Evolutionary conservation across 2,113 vertebrate species (phyloP).

Genomic region (Fulica atra): DNA sequence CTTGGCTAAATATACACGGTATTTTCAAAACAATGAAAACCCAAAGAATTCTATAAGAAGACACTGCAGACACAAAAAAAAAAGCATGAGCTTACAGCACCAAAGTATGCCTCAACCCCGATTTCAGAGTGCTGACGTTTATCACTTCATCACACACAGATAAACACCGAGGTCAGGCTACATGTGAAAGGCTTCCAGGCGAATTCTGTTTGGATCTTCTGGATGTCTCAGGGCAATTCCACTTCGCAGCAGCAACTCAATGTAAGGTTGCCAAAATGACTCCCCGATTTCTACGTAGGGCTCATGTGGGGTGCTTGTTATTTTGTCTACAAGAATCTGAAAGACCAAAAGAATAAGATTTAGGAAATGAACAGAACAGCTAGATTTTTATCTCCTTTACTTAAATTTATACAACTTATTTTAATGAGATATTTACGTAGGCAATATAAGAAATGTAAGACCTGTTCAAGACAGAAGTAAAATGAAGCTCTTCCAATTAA

Average conservation of each 20-base stretch:
- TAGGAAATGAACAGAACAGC: background rate
- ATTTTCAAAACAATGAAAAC: background rate
- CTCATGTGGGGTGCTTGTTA: conserved; percentile 84
- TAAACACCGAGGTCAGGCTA: background rate
- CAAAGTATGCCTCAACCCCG: background rate
- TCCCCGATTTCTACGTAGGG: conserved; percentile 82
- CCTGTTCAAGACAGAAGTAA: background rate
- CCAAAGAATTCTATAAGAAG: background rate
- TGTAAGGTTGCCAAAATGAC: conserved; percentile 91
- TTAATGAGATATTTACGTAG: background rate
- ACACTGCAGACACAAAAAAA: background rate
- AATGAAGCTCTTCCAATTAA: background rate
- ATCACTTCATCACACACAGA: background rate
- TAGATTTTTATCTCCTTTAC: conserved; percentile 17
- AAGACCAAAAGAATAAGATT: conserved; percentile 4
- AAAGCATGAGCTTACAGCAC: background rate
- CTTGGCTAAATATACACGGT: background rate
- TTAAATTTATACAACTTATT: background rate
- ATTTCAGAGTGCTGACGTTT: background rate
- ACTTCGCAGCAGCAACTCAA: conserved; percentile 88
- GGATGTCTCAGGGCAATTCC: conserved; percentile 87
- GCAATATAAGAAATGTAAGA: background rate
- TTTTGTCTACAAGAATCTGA: conserved; percentile 87
- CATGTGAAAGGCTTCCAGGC: conserved; percentile 80
- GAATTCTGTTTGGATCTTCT: conserved; percentile 84